Percentiles rank a stretch among this genome's conserved stretches.
These are phyloP conservation scores for Passer montanus DNA, from an alignment of 2,113 vertebrate species.

Conservation along the genomic window DNA sequence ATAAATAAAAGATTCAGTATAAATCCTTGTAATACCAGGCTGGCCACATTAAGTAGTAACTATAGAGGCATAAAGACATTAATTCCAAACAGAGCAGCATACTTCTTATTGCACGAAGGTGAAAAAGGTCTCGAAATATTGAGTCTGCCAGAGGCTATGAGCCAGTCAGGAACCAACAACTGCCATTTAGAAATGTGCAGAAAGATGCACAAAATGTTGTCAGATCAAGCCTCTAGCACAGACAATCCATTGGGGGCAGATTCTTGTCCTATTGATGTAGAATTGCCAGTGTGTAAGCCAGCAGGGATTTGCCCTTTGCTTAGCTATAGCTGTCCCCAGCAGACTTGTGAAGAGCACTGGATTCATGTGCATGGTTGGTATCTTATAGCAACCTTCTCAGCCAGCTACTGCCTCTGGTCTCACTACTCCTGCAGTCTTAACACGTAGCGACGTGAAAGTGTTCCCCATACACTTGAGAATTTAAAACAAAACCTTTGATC, in stretches of 20 bases:
- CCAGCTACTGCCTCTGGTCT: not conserved
- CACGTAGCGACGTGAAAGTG: not conserved
- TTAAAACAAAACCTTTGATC: not conserved
- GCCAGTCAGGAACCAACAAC: not conserved
- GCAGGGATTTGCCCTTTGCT: not conserved
- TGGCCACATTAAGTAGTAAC: not conserved
- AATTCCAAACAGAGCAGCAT: not conserved
- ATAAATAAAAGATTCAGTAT: not conserved
- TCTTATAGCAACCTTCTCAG: not conserved
- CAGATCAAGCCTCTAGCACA: not conserved
- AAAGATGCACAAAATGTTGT: not conserved
- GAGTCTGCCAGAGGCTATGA: not conserved
- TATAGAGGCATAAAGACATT: not conserved
- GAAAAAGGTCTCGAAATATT: not conserved
- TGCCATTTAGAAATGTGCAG: not conserved
- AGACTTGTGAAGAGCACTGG: not conserved
- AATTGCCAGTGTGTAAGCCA: not conserved
- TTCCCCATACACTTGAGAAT: not conserved
- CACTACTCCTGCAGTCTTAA: not conserved
- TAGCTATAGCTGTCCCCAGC: not conserved
- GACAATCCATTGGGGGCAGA: not conserved
- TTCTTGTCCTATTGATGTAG: not conserved
- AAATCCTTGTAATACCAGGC: constrained; percentile 1
- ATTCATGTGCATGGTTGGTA: fast-evolving
- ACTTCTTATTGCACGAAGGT: not conserved